These are phyloP conservation scores for Nebria salina DNA, from an alignment of 2,888 invertebrate genomes.

Conservation along the genomic window DNA sequence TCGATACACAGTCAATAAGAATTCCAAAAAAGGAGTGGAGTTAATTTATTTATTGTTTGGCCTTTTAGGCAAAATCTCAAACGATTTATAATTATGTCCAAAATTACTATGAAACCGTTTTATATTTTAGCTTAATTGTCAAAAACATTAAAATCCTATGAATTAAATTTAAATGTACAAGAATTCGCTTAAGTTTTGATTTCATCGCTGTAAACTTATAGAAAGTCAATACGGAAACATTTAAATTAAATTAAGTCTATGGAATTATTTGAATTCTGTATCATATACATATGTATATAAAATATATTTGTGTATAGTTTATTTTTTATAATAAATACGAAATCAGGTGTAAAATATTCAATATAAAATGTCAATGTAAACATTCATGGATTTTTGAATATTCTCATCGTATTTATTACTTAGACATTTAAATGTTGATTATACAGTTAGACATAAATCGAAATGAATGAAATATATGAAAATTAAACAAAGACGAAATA, in stretches of 20 bases:
- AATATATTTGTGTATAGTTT: background rate
- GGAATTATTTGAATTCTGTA: background rate
- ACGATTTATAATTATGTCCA: background rate
- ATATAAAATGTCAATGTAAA: background rate
- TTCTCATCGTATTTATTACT: background rate
- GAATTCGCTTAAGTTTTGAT: too few species aligned
- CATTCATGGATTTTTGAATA: background rate
- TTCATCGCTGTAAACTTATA: too few species aligned
- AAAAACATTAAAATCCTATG: too few species aligned
- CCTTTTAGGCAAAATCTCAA: background rate
- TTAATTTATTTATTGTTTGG: background rate
- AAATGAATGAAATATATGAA: background rate
- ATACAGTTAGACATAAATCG: background rate
- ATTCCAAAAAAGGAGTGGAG: background rate
- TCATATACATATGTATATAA: background rate
- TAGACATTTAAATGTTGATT: background rate
- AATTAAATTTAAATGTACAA: too few species aligned
- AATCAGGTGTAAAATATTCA: background rate
- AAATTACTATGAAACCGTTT: background rate
- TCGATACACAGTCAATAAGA: background rate
- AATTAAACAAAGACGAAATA: background rate
- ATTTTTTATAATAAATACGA: too few species aligned
- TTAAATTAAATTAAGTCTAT: too few species aligned
- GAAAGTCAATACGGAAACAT: too few species aligned
- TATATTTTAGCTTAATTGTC: background rate